Conservation (phyloP, 2,888 invertebrate genomes). For the Argyresthia goedartella region DNA sequence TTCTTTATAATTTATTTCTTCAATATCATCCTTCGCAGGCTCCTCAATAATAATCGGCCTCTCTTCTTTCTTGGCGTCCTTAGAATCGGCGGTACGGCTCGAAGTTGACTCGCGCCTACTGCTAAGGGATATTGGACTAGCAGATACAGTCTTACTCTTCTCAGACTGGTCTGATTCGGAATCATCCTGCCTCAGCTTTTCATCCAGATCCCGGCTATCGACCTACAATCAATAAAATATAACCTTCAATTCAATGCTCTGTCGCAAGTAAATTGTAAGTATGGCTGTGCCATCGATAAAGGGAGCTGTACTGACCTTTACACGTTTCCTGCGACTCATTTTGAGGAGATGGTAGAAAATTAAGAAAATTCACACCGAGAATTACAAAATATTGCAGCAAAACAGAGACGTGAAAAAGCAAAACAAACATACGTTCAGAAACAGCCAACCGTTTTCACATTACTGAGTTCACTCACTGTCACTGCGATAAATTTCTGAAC, state of each 20-base stretch:
- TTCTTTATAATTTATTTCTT: conserved; percentile 69
- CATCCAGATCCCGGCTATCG: conserved; percentile 73
- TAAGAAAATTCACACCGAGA: neutral
- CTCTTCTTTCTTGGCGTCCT: conserved; percentile 60
- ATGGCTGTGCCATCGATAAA: conserved; percentile 9
- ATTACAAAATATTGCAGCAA: too few species aligned
- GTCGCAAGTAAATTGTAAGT: too few species aligned
- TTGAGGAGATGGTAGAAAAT: too few species aligned
- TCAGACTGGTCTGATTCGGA: conserved; percentile 74
- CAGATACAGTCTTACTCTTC: conserved; percentile 68
- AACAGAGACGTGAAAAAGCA: too few species aligned
- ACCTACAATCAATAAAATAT: conserved; percentile 68
- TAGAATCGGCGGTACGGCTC: conserved; percentile 52
- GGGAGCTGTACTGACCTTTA: conserved; percentile 43
- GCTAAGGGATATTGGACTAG: conserved; percentile 68
- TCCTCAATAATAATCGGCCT: conserved; percentile 51
- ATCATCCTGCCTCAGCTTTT: conserved; percentile 75
- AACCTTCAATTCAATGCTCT: conserved; percentile 50
- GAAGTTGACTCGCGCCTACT: conserved; percentile 65
- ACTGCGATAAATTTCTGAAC: too few species aligned
- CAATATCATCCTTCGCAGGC: conserved; percentile 74
- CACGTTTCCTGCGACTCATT: conserved; percentile 74
- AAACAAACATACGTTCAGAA: too few species aligned
- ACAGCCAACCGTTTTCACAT: too few species aligned
- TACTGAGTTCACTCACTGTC: too few species aligned